A percentile compares a stretch with the other conserved stretches of the same genome.
These are phyloP conservation scores for Lagopus muta DNA, from an alignment of 2,113 vertebrate genomes.

Conservation along the genomic window DNA sequence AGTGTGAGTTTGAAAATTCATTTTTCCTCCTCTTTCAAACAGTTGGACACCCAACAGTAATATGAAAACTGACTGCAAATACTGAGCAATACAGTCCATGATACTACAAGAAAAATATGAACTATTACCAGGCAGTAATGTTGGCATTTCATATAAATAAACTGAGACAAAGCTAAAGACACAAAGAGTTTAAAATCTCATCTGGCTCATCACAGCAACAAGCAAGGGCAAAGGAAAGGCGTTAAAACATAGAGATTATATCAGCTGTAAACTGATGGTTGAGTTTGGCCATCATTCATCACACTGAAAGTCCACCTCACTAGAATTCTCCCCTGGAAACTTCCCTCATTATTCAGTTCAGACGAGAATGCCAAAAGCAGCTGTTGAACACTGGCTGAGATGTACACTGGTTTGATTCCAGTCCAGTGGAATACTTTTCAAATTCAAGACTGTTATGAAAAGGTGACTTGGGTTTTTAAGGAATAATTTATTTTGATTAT, in stretches of 20 bases:
- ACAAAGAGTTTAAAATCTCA: neutral
- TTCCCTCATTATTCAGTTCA: neutral
- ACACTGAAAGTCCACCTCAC: neutral
- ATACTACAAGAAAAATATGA: neutral
- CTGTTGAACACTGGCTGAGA: neutral
- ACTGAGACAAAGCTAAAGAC: neutral
- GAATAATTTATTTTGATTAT: neutral
- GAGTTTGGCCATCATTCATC: neutral
- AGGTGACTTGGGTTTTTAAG: neutral
- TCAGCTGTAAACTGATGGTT: neutral
- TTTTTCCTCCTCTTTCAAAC: neutral
- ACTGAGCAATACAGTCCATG: neutral
- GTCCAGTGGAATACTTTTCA: neutral
- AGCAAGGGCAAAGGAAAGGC: neutral
- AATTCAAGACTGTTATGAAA: neutral
- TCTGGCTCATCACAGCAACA: neutral
- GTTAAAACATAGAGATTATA: neutral
- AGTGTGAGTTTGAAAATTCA: neutral
- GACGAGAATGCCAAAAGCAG: neutral
- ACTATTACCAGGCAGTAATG: neutral
- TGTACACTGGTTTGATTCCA: neutral
- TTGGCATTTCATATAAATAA: neutral
- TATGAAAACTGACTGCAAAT: neutral
- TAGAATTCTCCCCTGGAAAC: neutral
- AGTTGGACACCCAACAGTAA: neutral